phyloP scores from a whole-genome alignment of 1,140 invertebrate genomes.

The Zaprionus nigranus region DNA sequence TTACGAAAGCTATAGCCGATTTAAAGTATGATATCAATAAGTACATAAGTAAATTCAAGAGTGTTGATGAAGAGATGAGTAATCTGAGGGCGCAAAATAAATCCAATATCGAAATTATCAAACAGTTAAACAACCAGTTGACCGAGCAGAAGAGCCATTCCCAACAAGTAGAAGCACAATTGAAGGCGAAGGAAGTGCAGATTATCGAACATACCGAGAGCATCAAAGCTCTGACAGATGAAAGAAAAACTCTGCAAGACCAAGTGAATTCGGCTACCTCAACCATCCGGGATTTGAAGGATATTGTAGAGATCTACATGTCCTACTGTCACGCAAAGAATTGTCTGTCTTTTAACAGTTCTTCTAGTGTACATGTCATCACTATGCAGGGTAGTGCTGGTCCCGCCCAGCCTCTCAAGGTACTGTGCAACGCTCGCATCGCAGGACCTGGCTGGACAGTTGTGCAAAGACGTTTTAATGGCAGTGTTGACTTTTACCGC shows the following conservation, averaged over 20 bases:
- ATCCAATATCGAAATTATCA: background rate
- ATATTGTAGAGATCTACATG: background rate
- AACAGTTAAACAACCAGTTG: background rate
- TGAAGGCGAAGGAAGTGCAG: background rate
- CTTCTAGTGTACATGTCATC: background rate
- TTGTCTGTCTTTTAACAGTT: background rate
- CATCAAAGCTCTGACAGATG: background rate
- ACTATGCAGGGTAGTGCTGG: background rate
- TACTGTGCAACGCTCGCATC: constrained; percentile 1
- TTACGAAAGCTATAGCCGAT: background rate
- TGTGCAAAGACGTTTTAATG: constrained; percentile 13
- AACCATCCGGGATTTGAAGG: background rate
- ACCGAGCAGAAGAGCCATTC: background rate
- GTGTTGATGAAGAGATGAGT: background rate
- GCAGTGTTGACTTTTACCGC: constrained; percentile 12
- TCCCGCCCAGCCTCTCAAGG: background rate
- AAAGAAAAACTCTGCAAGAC: background rate
- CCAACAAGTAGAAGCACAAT: background rate
- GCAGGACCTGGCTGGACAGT: constrained; percentile 15
- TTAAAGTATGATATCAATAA: background rate
- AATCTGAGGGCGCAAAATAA: background rate
- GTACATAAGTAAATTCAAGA: background rate
- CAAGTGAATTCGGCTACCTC: background rate
- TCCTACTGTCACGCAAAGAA: background rate
- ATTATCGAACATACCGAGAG: background rate